phyloP scores from a whole-genome alignment of 2,888 invertebrate genomes.

The Steinernema hermaphroditum region DNA sequence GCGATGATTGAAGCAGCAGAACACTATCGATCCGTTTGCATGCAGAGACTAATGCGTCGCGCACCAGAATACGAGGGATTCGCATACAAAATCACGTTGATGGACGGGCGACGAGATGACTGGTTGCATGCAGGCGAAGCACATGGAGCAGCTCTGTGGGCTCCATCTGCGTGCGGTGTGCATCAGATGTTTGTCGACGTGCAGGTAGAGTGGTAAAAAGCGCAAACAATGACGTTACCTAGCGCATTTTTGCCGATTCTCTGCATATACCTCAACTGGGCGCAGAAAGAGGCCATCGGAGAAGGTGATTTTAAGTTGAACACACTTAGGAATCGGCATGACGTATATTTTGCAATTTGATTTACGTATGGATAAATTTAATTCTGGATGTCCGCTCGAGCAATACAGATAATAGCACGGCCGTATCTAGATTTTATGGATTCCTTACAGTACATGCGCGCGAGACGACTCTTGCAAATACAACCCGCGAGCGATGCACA shows the following conservation, averaged over 20 bases:
- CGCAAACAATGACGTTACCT: slow-evolving; percentile 27
- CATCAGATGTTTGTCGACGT: slow-evolving; percentile 26
- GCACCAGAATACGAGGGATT: slow-evolving; percentile 16
- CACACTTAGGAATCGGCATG: too few relatives aligned
- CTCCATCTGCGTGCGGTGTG: neutral
- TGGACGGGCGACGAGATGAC: neutral
- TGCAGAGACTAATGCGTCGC: slow-evolving; percentile 1
- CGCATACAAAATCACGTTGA: slow-evolving; percentile 1
- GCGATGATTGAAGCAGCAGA: neutral
- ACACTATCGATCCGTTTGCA: neutral
- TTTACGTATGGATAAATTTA: too few relatives aligned
- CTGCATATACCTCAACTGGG: too few relatives aligned
- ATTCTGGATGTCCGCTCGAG: too few relatives aligned
- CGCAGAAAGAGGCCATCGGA: too few relatives aligned
- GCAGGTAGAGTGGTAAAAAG: slow-evolving; percentile 16
- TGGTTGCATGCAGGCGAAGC: slow-evolving; percentile 11
- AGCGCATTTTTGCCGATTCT: neutral
- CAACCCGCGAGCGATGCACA: neutral
- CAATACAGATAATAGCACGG: too few relatives aligned
- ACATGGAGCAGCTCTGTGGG: neutral
- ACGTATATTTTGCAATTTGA: too few relatives aligned
- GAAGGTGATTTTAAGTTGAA: too few relatives aligned
- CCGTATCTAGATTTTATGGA: too few relatives aligned
- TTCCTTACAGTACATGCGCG: too few relatives aligned
- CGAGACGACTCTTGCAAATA: too few relatives aligned